phyloP scores from a whole-genome alignment of 2,888 invertebrate genomes.

The Orthonevra nobilis region DNA sequence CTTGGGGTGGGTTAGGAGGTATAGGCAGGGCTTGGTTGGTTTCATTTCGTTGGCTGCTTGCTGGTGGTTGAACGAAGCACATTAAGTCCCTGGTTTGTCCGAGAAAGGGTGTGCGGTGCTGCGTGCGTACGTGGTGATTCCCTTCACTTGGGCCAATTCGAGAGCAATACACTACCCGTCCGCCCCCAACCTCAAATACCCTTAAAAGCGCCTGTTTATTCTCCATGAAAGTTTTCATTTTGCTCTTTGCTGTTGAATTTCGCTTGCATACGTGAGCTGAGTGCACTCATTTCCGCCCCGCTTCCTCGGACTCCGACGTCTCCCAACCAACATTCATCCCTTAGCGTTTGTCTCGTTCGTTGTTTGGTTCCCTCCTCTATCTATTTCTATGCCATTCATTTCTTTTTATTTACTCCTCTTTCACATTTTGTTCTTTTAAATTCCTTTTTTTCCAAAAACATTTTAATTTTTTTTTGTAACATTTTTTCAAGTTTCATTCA shows the following conservation, averaged over 20 bases:
- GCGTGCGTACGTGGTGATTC: constrained; percentile 64
- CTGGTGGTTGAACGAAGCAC: constrained; percentile 66
- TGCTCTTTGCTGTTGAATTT: constrained; percentile 56
- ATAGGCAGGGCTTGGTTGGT: too few species aligned
- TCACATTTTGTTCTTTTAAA: too few species aligned
- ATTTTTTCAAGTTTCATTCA: constrained; percentile 63
- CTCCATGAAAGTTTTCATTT: constrained; percentile 46
- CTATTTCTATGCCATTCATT: constrained; percentile 57
- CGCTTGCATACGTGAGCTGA: constrained; percentile 59
- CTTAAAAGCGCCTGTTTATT: constrained; percentile 9
- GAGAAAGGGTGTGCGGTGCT: constrained; percentile 46
- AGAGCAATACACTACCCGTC: constrained; percentile 20
- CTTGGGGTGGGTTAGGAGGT: constrained; percentile 53
- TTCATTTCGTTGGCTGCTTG: constrained; percentile 64
- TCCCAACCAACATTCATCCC: too few species aligned
- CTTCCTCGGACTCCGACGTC: too few species aligned
- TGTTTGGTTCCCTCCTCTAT: constrained; percentile 12
- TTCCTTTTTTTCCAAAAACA: constrained; percentile 32
- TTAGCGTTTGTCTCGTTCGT: constrained; percentile 1
- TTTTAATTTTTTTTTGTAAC: constrained; percentile 31
- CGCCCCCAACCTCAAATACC: constrained; percentile 4
- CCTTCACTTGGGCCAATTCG: constrained; percentile 44
- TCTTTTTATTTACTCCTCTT: constrained; percentile 38
- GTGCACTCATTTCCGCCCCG: constrained; percentile 46
- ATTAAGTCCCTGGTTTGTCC: constrained; percentile 51